phyloP scores from a whole-genome alignment of 2,797 vertebrate species.

The Valencia hispanica region DNA sequence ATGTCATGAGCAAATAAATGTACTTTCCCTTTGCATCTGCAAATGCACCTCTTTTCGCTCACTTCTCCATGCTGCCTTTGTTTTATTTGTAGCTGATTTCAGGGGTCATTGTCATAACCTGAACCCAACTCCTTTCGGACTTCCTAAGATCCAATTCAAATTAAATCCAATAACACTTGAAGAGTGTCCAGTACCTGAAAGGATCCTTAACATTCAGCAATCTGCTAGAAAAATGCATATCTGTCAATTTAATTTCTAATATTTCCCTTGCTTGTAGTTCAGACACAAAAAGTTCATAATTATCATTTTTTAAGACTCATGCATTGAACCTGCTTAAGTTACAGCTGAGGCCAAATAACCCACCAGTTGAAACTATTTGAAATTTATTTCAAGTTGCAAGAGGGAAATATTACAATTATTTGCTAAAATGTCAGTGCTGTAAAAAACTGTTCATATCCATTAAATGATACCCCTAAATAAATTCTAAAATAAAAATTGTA shows the following conservation, averaged over 20 bases:
- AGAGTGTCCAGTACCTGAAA: not conserved
- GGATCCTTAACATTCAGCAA: not conserved
- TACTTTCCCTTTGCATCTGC: not conserved
- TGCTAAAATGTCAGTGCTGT: not conserved
- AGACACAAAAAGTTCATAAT: not conserved
- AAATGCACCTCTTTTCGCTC: not conserved
- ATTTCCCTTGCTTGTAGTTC: not conserved
- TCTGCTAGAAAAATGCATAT: not conserved
- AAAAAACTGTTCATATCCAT: not conserved
- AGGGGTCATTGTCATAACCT: not conserved
- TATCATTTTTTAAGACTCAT: not conserved
- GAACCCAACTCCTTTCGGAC: not conserved
- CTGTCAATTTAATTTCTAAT: not conserved
- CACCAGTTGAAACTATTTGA: not conserved
- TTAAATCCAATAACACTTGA: conserved; percentile 1
- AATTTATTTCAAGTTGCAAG: not conserved
- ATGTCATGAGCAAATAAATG: not conserved
- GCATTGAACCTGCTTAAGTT: not conserved
- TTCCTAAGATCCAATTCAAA: not conserved
- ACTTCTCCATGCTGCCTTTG: not conserved
- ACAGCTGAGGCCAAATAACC: not conserved
- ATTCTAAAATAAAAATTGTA: too few species aligned
- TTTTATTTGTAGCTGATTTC: not conserved
- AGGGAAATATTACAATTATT: not conserved
- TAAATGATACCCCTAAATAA: too few species aligned